Conservation (phyloP, 2,113 vertebrate species). For the Ellobius talpinus region DNA sequence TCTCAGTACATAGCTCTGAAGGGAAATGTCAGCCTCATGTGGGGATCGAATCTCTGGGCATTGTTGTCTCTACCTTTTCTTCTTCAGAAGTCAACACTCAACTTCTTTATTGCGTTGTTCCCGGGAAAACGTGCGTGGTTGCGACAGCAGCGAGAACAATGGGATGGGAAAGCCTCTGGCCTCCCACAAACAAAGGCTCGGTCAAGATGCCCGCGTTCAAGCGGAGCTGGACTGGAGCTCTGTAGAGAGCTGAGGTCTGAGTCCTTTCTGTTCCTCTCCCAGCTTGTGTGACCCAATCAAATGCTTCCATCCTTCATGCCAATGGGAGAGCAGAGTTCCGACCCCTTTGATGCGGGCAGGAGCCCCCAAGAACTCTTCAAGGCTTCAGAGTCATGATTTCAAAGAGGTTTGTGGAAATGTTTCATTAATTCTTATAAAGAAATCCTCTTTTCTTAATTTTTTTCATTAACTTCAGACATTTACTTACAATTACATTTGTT, state of each 20-base stretch:
- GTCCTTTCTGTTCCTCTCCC: neutral
- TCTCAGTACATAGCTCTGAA: neutral
- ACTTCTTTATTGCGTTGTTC: neutral
- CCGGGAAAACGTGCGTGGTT: neutral
- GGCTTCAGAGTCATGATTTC: constrained; percentile 43
- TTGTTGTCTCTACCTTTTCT: neutral
- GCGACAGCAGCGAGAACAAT: neutral
- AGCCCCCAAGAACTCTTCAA: neutral
- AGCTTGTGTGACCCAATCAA: neutral
- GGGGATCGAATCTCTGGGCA: too few species aligned
- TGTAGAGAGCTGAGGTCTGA: neutral
- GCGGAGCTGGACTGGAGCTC: too few species aligned
- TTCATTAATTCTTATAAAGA: constrained; percentile 83
- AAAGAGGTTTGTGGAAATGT: constrained; percentile 81
- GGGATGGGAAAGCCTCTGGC: neutral
- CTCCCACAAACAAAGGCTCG: neutral
- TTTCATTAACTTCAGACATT: constrained; percentile 84
- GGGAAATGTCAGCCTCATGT: neutral
- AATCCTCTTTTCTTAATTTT: constrained; percentile 74
- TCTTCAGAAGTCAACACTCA: neutral
- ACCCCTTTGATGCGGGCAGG: neutral
- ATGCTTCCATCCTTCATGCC: constrained; percentile 30
- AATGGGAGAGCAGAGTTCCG: neutral
- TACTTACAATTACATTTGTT: constrained; percentile 84
- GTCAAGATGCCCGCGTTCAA: neutral